Evolutionary conservation across 2,113 vertebrate species (phyloP), one percentile per base, ranked within the genome.

Genomic region (Otus sunia): DNA sequence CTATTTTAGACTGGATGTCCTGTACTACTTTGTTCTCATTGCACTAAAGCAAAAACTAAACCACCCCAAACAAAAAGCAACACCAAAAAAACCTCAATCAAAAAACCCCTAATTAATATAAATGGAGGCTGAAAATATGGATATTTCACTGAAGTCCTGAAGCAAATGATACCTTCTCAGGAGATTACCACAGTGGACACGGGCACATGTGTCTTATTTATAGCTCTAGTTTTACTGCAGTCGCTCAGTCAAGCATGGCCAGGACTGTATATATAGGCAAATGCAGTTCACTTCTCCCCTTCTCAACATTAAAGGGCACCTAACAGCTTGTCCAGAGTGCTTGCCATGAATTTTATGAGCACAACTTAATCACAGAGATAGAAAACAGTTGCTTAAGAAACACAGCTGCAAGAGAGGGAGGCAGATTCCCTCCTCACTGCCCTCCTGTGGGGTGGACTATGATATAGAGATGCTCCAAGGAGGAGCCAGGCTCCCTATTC

Each of bases 141-240:
- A 10, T 86, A 50, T 92, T 79, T 56, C 49, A 39, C 50, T 79
- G 58, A 64, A 88, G 37, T 73, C 41, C 59, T 92, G 75, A 85
- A 76, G 39, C 13, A 86, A 95, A 83, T 47, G 5, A 13, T 49
- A 75, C 68, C 87, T 84, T 78, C 80, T 90, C 49, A 62, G 71
- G 74, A 96, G 94, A 89, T 41, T 79, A 72, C 55, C 1, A 0
- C 18, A 58, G 75, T 88, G 90, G 92, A 93, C 88, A 74, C 15
- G 37, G 66, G 85, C 90, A 86, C 78, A 39, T 50, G 66, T 25
- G 16, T 72, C 93, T 95, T 96, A 97, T 97, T 97, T 97, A 96
- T 94, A 97, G 94, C 90, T 88, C 37, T 1, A 45, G 41, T 73
- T 95, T 96, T 90, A 95, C 81, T 76, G 94, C 96, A 97, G 90